phyloP scores from a whole-genome alignment of 37 sponge, comb jelly and placozoan species.

The Haliclona indistincta region DNA sequence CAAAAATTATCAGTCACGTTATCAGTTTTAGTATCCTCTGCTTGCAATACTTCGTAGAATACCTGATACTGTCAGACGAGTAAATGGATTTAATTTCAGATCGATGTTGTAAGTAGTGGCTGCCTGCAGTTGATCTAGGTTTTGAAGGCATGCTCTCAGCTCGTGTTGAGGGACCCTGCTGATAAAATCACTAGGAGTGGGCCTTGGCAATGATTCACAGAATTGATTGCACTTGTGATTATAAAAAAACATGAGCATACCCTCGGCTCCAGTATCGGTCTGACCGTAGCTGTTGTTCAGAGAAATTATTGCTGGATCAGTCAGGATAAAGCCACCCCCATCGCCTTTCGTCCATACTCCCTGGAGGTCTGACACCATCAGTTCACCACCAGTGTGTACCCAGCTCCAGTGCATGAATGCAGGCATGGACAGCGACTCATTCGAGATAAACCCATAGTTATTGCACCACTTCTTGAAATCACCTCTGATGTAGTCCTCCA shows the following conservation, averaged over 20 bases:
- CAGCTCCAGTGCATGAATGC: slow-evolving; percentile 64
- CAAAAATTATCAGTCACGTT: no score
- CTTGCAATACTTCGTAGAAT: no score
- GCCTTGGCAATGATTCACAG: slow-evolving; percentile 20
- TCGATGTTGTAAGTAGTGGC: no score
- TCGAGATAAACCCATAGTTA: slow-evolving; percentile 46
- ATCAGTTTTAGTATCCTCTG: no score
- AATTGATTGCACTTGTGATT: slow-evolving; percentile 46
- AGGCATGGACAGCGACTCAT: slow-evolving; percentile 19
- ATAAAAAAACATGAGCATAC: slow-evolving; percentile 57
- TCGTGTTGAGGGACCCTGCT: no score
- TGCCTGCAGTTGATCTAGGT: no score
- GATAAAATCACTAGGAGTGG: no score
- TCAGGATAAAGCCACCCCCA: slow-evolving; percentile 20
- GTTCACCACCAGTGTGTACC: slow-evolving; percentile 47
- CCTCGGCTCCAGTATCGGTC: slow-evolving; percentile 54
- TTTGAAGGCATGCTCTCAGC: no score
- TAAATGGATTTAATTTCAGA: no score
- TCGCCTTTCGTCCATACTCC: slow-evolving; percentile 26
- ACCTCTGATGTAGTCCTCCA: slow-evolving; percentile 51
- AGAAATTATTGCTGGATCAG: slow-evolving; percentile 51
- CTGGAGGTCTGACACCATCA: slow-evolving; percentile 58
- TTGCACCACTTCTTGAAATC: slow-evolving; percentile 51
- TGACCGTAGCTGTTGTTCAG: slow-evolving; percentile 14
- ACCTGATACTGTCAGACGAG: no score